These are phyloP conservation scores for Pseudomyrmex sp. DNA, from an alignment of 1,140 invertebrate species.

Conservation along the genomic window DNA sequence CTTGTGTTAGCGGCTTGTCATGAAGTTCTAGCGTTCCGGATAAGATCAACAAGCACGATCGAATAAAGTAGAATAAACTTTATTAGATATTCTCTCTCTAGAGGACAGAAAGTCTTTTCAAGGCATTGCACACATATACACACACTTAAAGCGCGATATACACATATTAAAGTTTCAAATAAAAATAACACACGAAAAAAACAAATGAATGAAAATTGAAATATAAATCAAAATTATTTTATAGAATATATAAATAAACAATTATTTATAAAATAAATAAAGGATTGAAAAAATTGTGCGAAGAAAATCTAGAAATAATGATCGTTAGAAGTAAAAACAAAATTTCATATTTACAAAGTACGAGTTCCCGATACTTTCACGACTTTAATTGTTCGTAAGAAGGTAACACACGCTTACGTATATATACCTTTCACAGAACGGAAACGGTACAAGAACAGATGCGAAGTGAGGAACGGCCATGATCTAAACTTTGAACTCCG, in stretches of 20 bases:
- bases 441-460: neutral
- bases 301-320: too few relatives aligned
- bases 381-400: neutral
- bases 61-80: conserved; percentile 14
- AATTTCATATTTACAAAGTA: neutral
- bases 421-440: neutral
- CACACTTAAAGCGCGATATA: neutral
- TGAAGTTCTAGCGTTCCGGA: conserved; percentile 19
- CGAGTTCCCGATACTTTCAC: too few relatives aligned
- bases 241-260: neutral
- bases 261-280: neutral
- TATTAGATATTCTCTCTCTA: neutral
- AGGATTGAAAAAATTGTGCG: neutral
- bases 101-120: neutral
- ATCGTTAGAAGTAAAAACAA: neutral
- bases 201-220: neutral
- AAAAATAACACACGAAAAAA: neutral
- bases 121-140: neutral
- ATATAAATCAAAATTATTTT: neutral
- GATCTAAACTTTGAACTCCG: conserved; percentile 42
- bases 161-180: neutral
- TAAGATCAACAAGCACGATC: conserved; percentile 29
- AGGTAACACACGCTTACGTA: neutral
- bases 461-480: neutral
- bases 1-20: conserved; percentile 32